phyloP scores from a whole-genome alignment of 2,113 vertebrate genomes.

The Aptenodytes patagonicus region DNA sequence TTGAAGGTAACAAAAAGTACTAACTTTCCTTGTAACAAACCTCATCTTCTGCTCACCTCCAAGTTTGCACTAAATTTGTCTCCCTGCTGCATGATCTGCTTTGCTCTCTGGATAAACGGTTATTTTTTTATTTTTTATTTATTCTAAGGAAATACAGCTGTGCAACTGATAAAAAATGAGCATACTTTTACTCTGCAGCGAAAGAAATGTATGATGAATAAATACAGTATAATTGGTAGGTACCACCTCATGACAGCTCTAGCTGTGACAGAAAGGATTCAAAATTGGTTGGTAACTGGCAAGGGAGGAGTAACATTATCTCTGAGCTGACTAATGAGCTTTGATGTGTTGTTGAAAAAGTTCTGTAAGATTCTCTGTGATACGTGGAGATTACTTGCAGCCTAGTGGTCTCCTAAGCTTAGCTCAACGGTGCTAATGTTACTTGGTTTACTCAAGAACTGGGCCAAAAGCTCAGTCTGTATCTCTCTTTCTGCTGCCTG shows the following conservation, averaged over 20 bases:
- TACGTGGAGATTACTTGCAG: neutral
- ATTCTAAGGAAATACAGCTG: neutral
- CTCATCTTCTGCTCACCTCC: neutral
- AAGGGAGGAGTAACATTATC: neutral
- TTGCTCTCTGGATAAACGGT: neutral
- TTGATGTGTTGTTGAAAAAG: neutral
- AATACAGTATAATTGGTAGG: neutral
- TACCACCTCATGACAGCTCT: neutral
- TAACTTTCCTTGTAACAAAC: neutral
- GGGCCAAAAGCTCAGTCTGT: neutral
- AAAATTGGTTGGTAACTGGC: neutral
- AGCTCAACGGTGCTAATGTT: neutral
- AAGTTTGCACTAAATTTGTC: neutral
- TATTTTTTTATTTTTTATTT: neutral
- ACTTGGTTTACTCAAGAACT: neutral
- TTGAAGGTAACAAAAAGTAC: neutral
- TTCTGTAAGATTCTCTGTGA: neutral
- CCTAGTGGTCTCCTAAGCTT: neutral
- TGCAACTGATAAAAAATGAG: neutral
- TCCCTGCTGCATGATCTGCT: neutral
- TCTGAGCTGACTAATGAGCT: neutral
- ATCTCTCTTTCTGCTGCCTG: neutral
- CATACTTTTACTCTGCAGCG: neutral
- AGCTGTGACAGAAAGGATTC: neutral
- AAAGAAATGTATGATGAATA: neutral